Evolutionary conservation across 2,888 invertebrate genomes (phyloP), one percentile per base, ranked within the genome.

Genomic region (Yponomeuta cagnagella): DNA sequence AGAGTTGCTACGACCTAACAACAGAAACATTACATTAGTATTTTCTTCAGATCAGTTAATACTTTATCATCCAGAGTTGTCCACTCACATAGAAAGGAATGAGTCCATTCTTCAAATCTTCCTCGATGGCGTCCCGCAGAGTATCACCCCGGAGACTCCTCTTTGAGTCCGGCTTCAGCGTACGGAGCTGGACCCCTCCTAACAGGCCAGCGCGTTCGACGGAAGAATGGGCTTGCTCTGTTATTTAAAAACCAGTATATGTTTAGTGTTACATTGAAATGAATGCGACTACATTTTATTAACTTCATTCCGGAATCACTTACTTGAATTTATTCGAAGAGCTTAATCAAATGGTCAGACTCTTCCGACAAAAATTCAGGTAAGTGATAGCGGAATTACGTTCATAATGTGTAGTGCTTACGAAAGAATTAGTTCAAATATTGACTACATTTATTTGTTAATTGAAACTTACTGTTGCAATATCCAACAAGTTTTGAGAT

Each of bases 51-150:
- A 12, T 58, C 12, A 58, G 52, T 12, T 58, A 15, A 3, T 58
- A 58, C 8, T 58, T 58, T 58, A 4, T 58, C 6, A 43, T 5
- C 5, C 43, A 43, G 8, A 8, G 8, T 5, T 43, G 43, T 58
- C 15, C 10, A 90, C 96, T 95, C 90, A 98, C 99, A 87, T 96
- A 98, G 89, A 99, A 99, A 33, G 99, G 99, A 81, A 99, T 98
- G 10, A 99, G 93, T 70, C 99, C 99, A 73, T 96, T 95, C 71
- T 94, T 94, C 72, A 95, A 93, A 88, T 99, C 99, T 81, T 97
- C 95, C 78, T 96, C 93, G 69, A 98, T 96, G 0, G 97, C 97
- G 72, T 94, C 93, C 66, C 94, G 94, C 67, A 98, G 84, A 1
- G 95, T 94, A 67, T 95, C 95, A 10, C 97, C 97, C 37, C 96